A percentile compares a stretch with the other conserved stretches of the same genome.
phyloP scores from a whole-genome alignment of 2,797 vertebrate genomes.

The Enteromius radiatus region DNA sequence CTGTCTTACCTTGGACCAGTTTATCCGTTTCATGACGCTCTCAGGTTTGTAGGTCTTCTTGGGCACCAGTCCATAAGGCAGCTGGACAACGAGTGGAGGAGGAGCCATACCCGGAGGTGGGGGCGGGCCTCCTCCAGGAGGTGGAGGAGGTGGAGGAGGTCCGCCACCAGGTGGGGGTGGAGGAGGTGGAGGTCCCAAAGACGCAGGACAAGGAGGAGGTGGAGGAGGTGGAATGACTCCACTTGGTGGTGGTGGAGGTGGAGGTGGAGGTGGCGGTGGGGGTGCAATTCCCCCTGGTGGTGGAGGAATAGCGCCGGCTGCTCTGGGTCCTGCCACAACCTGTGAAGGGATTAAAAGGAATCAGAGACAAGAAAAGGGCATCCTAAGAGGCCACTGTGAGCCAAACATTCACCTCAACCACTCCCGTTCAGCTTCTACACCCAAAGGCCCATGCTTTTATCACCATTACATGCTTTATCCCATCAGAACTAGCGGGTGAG shows the following conservation, averaged over 20 bases:
- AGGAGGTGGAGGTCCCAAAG: slow-evolving; percentile 72
- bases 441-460: slow-evolving; percentile 52
- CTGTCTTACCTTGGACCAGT: slow-evolving; percentile 92
- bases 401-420: slow-evolving; percentile 2
- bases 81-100: slow-evolving; percentile 70
- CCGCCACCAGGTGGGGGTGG: slow-evolving; percentile 76
- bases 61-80: slow-evolving; percentile 90
- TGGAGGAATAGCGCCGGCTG: slow-evolving; percentile 65
- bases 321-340: slow-evolving; percentile 69
- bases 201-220: slow-evolving; percentile 70
- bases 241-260: slow-evolving; percentile 79
- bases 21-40: slow-evolving; percentile 91
- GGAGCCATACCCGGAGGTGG: slow-evolving; percentile 76
- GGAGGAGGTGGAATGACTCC: slow-evolving; percentile 71
- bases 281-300: slow-evolving; percentile 67
- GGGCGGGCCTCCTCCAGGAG: slow-evolving; percentile 76
- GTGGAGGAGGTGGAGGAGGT: slow-evolving; percentile 81
- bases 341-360: slow-evolving; percentile 52
- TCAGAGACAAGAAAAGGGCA: slow-evolving; percentile 9
- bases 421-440: slow-evolving; percentile 15
- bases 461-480: slow-evolving; percentile 47
- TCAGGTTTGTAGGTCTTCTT: slow-evolving; percentile 93
- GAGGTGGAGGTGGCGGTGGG: slow-evolving; percentile 76
- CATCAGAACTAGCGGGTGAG: slow-evolving; percentile 41
- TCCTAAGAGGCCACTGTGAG: not conserved